phyloP scores from a whole-genome alignment of 2,113 vertebrate genomes.

The Rhipidura dahli region DNA sequence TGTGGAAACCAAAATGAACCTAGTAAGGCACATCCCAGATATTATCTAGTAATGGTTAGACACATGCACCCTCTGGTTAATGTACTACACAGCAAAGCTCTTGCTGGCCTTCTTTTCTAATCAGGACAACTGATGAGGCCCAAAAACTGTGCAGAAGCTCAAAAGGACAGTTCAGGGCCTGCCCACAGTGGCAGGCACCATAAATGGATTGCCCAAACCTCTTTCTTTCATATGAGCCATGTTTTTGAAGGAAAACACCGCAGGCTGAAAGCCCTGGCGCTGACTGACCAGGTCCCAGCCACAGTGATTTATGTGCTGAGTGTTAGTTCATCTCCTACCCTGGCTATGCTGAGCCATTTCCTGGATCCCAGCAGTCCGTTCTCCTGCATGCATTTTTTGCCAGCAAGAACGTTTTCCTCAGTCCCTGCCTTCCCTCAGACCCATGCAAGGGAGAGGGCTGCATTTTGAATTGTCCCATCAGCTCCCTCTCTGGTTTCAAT shows the following conservation, averaged over 20 bases:
- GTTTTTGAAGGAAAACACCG: neutral
- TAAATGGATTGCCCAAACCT: neutral
- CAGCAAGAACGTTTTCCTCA: neutral
- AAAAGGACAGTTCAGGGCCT: neutral
- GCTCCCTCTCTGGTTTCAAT: neutral
- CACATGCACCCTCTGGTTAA: neutral
- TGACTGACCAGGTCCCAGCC: neutral
- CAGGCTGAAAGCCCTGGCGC: neutral
- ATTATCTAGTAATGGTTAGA: neutral
- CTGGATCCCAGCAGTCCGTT: neutral
- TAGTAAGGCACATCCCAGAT: neutral
- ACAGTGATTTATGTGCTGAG: neutral
- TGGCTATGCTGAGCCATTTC: neutral
- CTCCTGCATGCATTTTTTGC: neutral
- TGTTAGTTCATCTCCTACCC: neutral
- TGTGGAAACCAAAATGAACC: constrained; percentile 1
- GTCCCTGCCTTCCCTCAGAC: neutral
- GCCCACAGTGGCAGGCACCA: fast-evolving
- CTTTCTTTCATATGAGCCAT: neutral
- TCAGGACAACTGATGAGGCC: neutral
- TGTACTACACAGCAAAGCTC: neutral
- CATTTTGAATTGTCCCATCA: neutral
- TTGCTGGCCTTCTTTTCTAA: neutral
- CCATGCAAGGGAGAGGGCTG: fast-evolving
- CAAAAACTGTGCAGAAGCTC: neutral